phyloP scores from a whole-genome alignment of 1,140 invertebrate species.

The Diachasma alloeum region DNA sequence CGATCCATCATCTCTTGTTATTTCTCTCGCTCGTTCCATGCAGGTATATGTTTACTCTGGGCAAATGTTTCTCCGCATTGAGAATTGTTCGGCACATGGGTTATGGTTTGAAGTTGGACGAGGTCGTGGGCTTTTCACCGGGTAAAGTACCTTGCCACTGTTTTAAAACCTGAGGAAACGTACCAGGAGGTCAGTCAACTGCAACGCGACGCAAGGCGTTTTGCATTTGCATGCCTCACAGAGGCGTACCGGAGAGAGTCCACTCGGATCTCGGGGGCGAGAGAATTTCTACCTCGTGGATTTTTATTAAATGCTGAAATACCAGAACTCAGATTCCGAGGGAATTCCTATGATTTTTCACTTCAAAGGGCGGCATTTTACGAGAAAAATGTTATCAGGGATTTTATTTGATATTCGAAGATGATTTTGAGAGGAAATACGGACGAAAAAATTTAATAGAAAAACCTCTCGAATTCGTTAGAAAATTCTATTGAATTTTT shows the following conservation, averaged over 20 bases:
- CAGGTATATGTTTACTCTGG: neutral
- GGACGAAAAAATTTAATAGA: too few relatives aligned
- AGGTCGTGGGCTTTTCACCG: neutral
- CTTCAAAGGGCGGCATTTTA: too few relatives aligned
- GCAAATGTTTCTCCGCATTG: neutral
- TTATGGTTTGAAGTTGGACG: neutral
- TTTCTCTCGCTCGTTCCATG: too few relatives aligned
- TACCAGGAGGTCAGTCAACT: constrained; percentile 34
- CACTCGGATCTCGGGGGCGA: neutral
- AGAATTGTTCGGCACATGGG: neutral
- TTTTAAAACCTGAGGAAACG: neutral
- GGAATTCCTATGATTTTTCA: too few relatives aligned
- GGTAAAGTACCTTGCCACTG: constrained; percentile 10
- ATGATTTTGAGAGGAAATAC: too few relatives aligned
- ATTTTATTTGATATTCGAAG: too few relatives aligned
- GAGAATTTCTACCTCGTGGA: constrained; percentile 4
- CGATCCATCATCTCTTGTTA: too few relatives aligned
- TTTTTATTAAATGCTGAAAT: neutral
- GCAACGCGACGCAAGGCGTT: constrained; percentile 25
- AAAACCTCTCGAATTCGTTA: too few relatives aligned
- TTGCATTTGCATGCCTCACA: constrained; percentile 31
- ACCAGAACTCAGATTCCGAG: too few relatives aligned
- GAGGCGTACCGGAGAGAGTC: constrained; percentile 29
- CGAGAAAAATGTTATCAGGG: too few relatives aligned
- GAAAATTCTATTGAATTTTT: too few relatives aligned